Percentiles rank a stretch among this genome's conserved stretches.
Evolutionary conservation across 2,797 vertebrate species (phyloP).

Genomic region (Poeciliopsis infans): DNA sequence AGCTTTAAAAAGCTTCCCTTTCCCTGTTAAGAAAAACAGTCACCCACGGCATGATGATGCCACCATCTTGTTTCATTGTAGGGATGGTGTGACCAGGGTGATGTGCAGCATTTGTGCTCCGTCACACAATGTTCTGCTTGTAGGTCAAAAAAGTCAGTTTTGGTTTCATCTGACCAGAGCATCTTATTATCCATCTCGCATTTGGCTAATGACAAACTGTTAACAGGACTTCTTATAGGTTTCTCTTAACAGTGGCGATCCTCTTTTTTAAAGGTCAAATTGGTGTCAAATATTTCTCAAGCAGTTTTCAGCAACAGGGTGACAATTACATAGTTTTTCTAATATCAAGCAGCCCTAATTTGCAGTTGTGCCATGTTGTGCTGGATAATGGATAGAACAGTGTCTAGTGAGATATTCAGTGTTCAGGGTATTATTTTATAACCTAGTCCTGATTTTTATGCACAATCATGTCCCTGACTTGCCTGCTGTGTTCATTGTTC

Average conservation of each 20-base stretch:
- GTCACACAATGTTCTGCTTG: neutral
- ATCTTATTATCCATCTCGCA: neutral
- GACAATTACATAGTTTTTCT: neutral
- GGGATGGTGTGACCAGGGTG: neutral
- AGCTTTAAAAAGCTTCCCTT: neutral
- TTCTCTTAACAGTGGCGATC: neutral
- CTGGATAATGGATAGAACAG: neutral
- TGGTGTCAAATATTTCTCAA: neutral
- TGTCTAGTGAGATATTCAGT: neutral
- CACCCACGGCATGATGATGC: neutral
- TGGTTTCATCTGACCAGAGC: neutral
- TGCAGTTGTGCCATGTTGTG: neutral
- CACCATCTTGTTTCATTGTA: neutral
- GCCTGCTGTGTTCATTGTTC: neutral
- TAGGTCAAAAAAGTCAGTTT: neutral
- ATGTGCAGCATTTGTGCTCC: neutral
- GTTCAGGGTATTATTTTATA: neutral
- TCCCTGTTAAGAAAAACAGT: neutral
- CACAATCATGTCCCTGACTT: neutral
- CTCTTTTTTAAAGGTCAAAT: neutral
- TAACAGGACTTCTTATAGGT: neutral
- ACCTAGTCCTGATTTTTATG: neutral
- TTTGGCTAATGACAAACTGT: neutral
- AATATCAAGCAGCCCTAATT: neutral
- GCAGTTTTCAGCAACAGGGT: neutral